Evolutionary conservation across 2,797 vertebrate genomes (phyloP), one percentile per base, ranked within the genome.

Genomic region (Sus cebifrons): DNA sequence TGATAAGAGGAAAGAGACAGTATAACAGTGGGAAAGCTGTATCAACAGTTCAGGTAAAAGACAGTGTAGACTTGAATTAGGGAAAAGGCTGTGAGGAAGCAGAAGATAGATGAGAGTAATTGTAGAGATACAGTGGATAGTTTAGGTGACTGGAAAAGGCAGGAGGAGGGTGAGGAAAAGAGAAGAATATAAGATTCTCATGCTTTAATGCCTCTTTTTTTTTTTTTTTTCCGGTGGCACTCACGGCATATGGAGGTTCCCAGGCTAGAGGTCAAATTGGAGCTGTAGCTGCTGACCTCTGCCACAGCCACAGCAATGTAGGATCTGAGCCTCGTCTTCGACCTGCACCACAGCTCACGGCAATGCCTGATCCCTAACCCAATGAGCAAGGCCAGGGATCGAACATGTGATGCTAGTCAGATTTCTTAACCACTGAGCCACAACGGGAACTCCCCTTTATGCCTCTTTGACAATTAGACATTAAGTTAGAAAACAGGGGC

Each of bases 11-110:
- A 71, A 71, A 89, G 79, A 89, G 67, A 49, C 49, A 65, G 13
- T 20, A 12, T 64, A 92, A 7, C 25, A 86, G 23, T 56, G 58
- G 40, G 36, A 74, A 89, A 29, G 18, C 52, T 92, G 71, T 79
- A 65, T 84, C 71, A 67, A 0, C 27, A 85, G 18, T 91, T 79
- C 23, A 44, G 9, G 25, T 85, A 11, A 70, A 91, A 86, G 36
- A 49, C 78, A 96, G n/a, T 82, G 52, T 5, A 40, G 52, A 10
- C 36, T 92, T 94, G 54, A 94, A 74, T 89, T 86, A 65, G 77
- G 64, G 20, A 85, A 86, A 94, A 78, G 27, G 5, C 29, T 79
- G 4, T 56, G 54, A 81, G 32, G 60, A 94, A 79, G 36, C 27
- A 40, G 12, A 68, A 79, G 32, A 32, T 78, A 2, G 5, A 49